Evolutionary conservation across 2,888 invertebrate species (phyloP), one percentile per base, ranked within the genome.

Genomic region (Tetrapedia diversipes): DNA sequence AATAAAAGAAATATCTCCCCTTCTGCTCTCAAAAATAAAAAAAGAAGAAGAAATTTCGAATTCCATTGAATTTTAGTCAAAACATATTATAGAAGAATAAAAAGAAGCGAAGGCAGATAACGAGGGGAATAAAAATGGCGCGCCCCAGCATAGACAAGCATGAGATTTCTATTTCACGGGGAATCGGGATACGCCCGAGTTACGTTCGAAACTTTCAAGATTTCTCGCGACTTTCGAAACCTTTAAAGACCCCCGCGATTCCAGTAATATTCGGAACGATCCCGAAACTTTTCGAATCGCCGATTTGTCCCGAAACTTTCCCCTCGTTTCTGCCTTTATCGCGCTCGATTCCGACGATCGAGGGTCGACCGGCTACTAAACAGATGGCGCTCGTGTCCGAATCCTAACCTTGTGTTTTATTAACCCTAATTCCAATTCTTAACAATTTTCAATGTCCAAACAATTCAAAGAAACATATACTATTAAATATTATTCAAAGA

Each of bases 131-230:
- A 60, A 72, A 68, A 72, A 39, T 72, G 57, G 60, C 37, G 47
- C 53, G 51, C 22, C 41, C 37, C 34, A 63, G 61, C 32, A 54
- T 70, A 63, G 70, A 74, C 61, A 63, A 70, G 49, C 61, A 57
- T 70, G 24, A 61, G 56, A 63, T 57, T 69, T 69, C 41, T 70
- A 70, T 74, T 54, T 60, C 54, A 70, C 24, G 10, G 16, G 47
- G 51, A 37, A 69, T 39, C 54, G 22, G 41, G 43, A 61, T 43
- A 43, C 47, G 45, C 19, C 56, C 19, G 57, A 74, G 70, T 60
- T 72, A 57, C 63, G 54, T 74, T 24, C 34, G 8, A 63, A 74
- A 74, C 70, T 74, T 74, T 74, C 57, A 57, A 70, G 61, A 74
- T 63, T 74, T 51, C 61, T 69, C 63, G 39, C 56, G 61, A 74